Base-by-base conservation (phyloP, 2,888 invertebrate genomes). In the Epinotia nisella region DNA sequence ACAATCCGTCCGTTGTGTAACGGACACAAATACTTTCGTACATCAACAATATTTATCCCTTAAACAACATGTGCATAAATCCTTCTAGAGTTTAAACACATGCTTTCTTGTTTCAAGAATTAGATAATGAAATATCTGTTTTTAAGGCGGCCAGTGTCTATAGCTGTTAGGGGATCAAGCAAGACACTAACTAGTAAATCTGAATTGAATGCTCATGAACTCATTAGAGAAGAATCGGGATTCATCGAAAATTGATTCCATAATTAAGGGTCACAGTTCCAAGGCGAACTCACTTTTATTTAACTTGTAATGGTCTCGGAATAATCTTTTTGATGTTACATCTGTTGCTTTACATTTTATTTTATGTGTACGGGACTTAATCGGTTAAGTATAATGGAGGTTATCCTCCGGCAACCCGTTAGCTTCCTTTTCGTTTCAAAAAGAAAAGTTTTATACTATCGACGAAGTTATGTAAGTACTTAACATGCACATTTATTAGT, bases 1-100 rank as follows among this genome's bases (percentile, higher is more conserved):
- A 85, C 84, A 84, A 82, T 80, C 81, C 80, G 77, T 80, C 80
- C 79, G 78, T 78, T 75, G 76, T 76, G 75, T 78, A 76, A 76
- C 79, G 75, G 78, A 80, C 79, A 78, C 77, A 77, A 79, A 80
- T 78, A 76, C 76, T 76, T 74, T 74, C 76, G 78, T 76, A 77
- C 76, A 76, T 77, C 74, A 68, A 76, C 72, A 60, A 70, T 76
- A 75, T 75, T 75, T 74, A 66, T 74, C 74, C 74, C 61, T 74
- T 71, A 55, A 62, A 71, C 56, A 62, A 66, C 61, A 51, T 35
- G 35, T 29, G 61, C 49, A 17, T 61, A 39, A 70, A 70, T 53
- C 53, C 45, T 21, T 21, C 51, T 56, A 51, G 60, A 64, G 39
- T 58, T 55, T 70, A 39, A 64, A 64, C 70, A 64, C 70, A 49